These are phyloP conservation scores for Gymnodraco acuticeps DNA, from an alignment of 2,797 vertebrate species.

Conservation along the genomic window DNA sequence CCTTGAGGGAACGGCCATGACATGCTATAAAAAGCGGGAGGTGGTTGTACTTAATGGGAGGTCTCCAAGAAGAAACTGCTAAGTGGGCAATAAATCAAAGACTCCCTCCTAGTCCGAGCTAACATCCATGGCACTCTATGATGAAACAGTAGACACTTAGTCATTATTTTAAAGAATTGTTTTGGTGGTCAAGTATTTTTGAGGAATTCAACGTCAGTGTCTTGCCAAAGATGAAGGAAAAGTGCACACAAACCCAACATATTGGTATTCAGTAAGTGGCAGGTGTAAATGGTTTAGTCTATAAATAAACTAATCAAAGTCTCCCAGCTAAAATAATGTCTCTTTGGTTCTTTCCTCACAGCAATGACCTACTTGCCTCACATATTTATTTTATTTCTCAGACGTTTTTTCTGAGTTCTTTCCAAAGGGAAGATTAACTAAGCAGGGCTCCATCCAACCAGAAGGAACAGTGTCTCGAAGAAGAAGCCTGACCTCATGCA, in stretches of 20 bases:
- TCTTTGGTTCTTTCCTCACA: constrained; percentile 47
- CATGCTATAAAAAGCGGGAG: constrained; percentile 24
- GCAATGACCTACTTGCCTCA: constrained; percentile 71
- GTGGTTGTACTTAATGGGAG: constrained; percentile 26
- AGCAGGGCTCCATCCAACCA: constrained; percentile 68
- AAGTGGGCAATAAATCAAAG: constrained; percentile 53
- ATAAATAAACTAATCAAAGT: constrained; percentile 23
- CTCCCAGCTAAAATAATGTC: constrained; percentile 19
- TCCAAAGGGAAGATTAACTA: constrained; percentile 65
- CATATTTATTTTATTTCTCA: constrained; percentile 56
- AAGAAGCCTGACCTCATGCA: constrained; percentile 60
- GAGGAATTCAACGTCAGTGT: constrained; percentile 18
- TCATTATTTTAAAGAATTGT: constrained; percentile 23
- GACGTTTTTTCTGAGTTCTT: constrained; percentile 51
- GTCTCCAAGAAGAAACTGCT: constrained; percentile 16
- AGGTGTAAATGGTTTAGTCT: not conserved
- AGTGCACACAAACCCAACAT: not conserved
- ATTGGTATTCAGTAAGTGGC: constrained; percentile 14
- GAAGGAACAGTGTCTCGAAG: constrained; percentile 72
- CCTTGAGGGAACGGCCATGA: constrained; percentile 18
- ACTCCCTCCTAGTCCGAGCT: constrained; percentile 24
- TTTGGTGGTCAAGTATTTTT: constrained; percentile 48
- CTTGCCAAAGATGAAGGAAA: constrained; percentile 2
- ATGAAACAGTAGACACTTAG: constrained; percentile 50
- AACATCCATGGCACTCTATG: constrained; percentile 32